A percentile compares a stretch with the other conserved stretches of the same genome.
Conservation (phyloP, 2,797 vertebrate genomes). For the Poecile montanus region DNA sequence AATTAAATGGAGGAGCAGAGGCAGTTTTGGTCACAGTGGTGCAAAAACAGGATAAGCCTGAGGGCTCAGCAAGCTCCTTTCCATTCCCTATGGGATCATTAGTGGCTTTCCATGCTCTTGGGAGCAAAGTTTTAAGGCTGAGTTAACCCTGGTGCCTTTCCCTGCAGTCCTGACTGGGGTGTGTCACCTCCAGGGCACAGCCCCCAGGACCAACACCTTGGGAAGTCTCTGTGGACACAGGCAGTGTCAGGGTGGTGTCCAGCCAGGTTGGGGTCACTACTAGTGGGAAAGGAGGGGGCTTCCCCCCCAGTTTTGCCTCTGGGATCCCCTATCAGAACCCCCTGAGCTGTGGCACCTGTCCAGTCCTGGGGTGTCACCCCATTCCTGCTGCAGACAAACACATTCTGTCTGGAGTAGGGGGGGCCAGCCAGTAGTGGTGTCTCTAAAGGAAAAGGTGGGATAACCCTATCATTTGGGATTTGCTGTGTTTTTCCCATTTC, state of each 20-base stretch:
- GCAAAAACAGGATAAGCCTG: background rate
- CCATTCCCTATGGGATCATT: accelerated
- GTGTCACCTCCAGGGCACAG: background rate
- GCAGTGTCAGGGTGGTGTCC: background rate
- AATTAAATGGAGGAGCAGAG: background rate
- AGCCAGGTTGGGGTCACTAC: background rate
- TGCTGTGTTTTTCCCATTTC: background rate
- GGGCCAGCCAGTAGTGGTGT: background rate
- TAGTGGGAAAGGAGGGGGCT: accelerated
- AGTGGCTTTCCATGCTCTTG: accelerated
- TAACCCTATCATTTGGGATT: background rate
- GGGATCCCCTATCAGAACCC: background rate
- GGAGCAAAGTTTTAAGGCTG: background rate
- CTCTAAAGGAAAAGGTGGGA: background rate
- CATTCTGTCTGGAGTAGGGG: background rate
- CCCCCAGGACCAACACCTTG: too few species aligned
- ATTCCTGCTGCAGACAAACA: background rate
- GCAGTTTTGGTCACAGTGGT: background rate
- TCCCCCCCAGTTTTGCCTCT: background rate
- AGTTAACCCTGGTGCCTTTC: background rate
- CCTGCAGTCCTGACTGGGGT: background rate
- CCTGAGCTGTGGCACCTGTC: background rate
- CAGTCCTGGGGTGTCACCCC: background rate
- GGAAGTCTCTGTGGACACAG: accelerated
- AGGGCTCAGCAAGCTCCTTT: background rate